phyloP scores from a whole-genome alignment of 30 jellyfish, hydroid and myxozoan genomes.

The Cassiopea xamachana region DNA sequence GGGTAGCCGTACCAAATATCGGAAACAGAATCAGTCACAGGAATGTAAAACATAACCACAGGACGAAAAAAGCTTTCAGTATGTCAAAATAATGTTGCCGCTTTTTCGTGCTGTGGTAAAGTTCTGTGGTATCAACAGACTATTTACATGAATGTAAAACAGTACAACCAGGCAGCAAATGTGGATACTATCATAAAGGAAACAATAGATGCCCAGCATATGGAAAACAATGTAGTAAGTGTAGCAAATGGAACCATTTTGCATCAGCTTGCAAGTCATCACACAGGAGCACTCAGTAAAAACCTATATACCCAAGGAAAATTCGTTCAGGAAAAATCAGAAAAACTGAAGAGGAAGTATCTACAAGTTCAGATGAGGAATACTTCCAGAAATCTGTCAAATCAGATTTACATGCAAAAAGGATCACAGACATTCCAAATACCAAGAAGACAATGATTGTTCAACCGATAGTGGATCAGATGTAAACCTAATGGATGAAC shows the following conservation, averaged over 20 bases:
- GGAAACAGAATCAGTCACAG: slow-evolving; percentile 4
- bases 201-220: slow-evolving; percentile 20
- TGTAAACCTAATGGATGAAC: slow-evolving; percentile 32
- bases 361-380: slow-evolving; percentile 24
- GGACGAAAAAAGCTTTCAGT: too few species aligned
- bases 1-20: neutral
- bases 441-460: neutral
- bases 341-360: neutral
- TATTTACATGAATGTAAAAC: neutral
- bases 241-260: slow-evolving; percentile 13
- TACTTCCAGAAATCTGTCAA: slow-evolving; percentile 7
- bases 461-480: neutral
- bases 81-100: too few species aligned
- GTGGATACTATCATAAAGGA: slow-evolving; percentile 16
- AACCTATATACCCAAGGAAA: neutral
- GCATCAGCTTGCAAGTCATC: neutral
- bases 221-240: slow-evolving; percentile 32
- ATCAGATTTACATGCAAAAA: neutral
- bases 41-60: neutral
- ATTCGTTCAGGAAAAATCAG: neutral
- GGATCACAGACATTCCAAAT: neutral
- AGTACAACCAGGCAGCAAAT: neutral
- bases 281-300: neutral
- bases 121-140: too few species aligned
- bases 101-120: too few species aligned